A percentile compares a stretch with the other conserved stretches of the same genome.
Conservation (phyloP, 2,888 invertebrate species). For the Thalpophila matura region DNA sequence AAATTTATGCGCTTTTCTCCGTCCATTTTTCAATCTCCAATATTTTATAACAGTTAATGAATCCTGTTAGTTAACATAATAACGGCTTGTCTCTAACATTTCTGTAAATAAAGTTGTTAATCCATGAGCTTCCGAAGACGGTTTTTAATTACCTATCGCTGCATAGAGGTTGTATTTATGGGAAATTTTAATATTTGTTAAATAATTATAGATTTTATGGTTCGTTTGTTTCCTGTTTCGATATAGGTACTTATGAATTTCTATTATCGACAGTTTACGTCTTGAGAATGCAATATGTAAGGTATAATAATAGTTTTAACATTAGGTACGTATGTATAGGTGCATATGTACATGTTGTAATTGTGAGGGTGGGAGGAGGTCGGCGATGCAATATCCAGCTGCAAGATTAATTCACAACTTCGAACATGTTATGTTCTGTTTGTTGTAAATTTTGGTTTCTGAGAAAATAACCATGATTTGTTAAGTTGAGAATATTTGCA, state of each 20-base stretch:
- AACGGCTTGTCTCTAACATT: conserved; percentile 68
- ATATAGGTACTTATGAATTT: conserved; percentile 52
- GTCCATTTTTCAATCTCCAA: conserved; percentile 71
- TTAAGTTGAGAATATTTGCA: conserved; percentile 54
- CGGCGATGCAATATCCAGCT: conserved; percentile 54
- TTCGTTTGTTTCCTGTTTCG: conserved; percentile 66
- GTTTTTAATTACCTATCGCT: conserved; percentile 74
- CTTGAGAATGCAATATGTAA: conserved; percentile 63
- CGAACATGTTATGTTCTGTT: conserved; percentile 49
- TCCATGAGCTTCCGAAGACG: conserved; percentile 72
- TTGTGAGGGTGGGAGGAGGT: conserved; percentile 55
- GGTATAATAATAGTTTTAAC: conserved; percentile 57
- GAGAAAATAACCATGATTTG: conserved; percentile 39
- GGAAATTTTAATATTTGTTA: conserved; percentile 77
- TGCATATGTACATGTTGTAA: conserved; percentile 55
- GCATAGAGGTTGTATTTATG: conserved; percentile 72
- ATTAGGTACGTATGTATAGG: conserved; percentile 54
- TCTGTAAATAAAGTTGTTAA: conserved; percentile 84
- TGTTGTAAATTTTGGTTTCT: conserved; percentile 45
- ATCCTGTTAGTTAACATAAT: conserved; percentile 60
- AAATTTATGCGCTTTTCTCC: conserved; percentile 65
- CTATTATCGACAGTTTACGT: conserved; percentile 56
- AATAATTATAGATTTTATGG: conserved; percentile 75
- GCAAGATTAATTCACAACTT: conserved; percentile 50
- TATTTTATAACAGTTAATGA: conserved; percentile 62